Evolutionary conservation across 2,797 vertebrate genomes (phyloP).

Genomic region (Adrianichthys oophorus): DNA sequence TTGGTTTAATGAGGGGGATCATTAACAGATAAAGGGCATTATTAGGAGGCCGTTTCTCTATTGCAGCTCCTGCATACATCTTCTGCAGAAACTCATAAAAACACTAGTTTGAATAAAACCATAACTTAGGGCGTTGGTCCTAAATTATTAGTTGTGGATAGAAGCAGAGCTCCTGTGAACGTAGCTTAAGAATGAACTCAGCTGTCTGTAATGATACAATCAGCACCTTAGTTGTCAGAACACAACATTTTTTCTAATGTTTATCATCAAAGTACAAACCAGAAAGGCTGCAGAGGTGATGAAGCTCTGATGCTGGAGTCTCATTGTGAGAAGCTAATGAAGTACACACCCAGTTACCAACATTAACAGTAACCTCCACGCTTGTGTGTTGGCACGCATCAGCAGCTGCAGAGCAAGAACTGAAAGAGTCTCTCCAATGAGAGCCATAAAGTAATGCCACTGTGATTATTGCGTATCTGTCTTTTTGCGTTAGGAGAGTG

Average conservation of each 20-base stretch:
- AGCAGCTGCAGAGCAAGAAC: constrained; percentile 3
- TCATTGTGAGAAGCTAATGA: constrained; percentile 20
- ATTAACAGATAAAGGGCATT: constrained; percentile 50
- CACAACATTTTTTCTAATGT: too few relatives aligned
- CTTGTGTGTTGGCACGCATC: constrained; percentile 5
- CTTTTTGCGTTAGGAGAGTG: constrained; percentile 14
- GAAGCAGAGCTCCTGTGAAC: too few relatives aligned
- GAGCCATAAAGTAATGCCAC: constrained; percentile 20
- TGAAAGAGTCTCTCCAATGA: constrained; percentile 7
- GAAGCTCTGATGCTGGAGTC: not conserved
- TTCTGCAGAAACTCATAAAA: too few relatives aligned
- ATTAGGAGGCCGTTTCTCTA: constrained; percentile 40
- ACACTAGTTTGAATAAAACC: too few relatives aligned
- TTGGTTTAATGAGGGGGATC: constrained; percentile 60
- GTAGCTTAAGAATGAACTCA: too few relatives aligned
- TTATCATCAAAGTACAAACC: too few relatives aligned
- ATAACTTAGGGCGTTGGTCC: too few relatives aligned
- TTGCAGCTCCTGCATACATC: constrained; percentile 6
- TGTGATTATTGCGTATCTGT: constrained; percentile 25
- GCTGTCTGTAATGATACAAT: too few relatives aligned
- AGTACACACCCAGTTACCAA: constrained; percentile 6
- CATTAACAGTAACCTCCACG: constrained; percentile 6
- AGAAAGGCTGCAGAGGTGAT: too few relatives aligned
- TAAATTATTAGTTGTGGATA: too few relatives aligned
- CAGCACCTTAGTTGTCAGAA: too few relatives aligned